A percentile compares a stretch with the other conserved stretches of the same genome.
phyloP scores from a whole-genome alignment of 2,113 vertebrate species.

The Phaethornis superciliosus region DNA sequence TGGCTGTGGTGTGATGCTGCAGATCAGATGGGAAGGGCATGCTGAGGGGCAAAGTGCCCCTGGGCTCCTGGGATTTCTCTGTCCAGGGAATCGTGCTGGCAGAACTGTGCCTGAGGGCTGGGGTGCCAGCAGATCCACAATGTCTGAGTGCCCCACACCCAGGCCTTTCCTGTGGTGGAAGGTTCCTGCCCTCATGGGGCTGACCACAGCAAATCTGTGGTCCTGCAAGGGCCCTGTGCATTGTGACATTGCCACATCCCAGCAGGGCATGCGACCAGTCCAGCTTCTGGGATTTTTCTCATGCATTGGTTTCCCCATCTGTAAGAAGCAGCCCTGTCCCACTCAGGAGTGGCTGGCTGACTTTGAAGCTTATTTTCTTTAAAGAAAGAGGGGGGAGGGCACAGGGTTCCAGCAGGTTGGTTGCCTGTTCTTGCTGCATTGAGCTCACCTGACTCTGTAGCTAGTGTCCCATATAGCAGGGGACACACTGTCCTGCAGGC shows the following conservation, averaged over 20 bases:
- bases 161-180: not conserved
- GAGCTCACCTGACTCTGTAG: not conserved
- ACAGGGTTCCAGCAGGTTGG: not conserved
- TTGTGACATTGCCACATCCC: fast-evolving
- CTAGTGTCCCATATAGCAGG: fast-evolving
- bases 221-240: not conserved
- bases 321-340: not conserved
- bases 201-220: fast-evolving
- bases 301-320: not conserved
- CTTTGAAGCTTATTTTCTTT: not conserved
- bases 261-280: not conserved
- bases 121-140: fast-evolving
- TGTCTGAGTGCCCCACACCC: not conserved
- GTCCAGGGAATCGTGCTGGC: fast-evolving
- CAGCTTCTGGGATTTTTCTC: not conserved
- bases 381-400: too few relatives aligned
- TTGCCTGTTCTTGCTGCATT: not conserved
- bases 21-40: not conserved
- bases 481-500: not conserved
- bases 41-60: too few relatives aligned
- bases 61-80: not conserved
- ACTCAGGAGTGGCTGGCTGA: not conserved
- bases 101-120: not conserved
- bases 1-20: not conserved
- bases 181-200: not conserved